These are phyloP conservation scores for Pteropus rufus DNA, from an alignment of 2,797 vertebrate species.

Conservation along the genomic window DNA sequence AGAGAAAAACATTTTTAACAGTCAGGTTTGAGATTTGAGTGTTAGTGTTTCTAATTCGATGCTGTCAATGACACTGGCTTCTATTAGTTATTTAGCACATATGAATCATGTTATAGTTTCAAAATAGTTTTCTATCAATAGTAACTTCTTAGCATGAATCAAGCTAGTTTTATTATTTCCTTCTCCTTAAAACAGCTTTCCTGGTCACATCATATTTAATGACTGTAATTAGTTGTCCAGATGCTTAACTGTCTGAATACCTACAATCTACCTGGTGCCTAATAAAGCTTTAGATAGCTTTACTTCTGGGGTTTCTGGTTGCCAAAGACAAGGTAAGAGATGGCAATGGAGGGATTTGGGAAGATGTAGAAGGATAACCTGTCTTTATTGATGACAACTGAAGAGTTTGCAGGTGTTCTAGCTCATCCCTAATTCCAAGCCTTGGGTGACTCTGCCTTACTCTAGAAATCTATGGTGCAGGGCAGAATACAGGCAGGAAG, in stretches of 20 bases:
- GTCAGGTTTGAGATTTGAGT: conserved; percentile 25
- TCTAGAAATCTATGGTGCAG: neutral
- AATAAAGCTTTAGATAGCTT: neutral
- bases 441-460: neutral
- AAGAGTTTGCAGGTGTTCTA: neutral
- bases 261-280: neutral
- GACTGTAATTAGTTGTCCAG: neutral
- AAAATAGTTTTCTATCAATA: conserved; percentile 74
- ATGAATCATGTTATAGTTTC: conserved; percentile 72
- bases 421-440: neutral
- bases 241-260: conserved; percentile 26
- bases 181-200: conserved; percentile 27
- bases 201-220: conserved; percentile 30
- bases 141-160: conserved; percentile 61
- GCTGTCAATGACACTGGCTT: conserved; percentile 50
- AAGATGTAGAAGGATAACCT: neutral
- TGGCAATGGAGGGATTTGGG: neutral
- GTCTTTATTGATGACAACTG: neutral
- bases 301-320: neutral
- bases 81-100: conserved; percentile 65
- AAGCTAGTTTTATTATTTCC: conserved; percentile 64
- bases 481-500: neutral
- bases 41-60: conserved; percentile 63
- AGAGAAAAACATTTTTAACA: conserved; percentile 40
- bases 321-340: neutral